Evolutionary conservation across 1,140 invertebrate species (phyloP), one percentile per base, ranked within the genome.

Genomic region (Orchesella cincta): DNA sequence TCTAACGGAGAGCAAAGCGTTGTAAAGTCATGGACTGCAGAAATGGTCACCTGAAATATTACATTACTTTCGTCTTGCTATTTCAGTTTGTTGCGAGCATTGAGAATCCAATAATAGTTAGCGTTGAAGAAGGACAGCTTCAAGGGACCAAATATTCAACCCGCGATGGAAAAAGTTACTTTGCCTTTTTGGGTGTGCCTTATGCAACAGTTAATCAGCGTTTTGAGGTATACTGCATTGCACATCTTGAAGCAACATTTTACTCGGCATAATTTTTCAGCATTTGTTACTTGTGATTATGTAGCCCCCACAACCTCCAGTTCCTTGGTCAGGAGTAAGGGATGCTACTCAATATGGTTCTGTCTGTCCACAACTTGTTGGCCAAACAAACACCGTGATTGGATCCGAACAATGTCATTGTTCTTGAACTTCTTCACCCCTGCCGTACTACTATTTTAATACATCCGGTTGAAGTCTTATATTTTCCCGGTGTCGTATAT

Each of bases 211-310:
- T 73, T 26, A 12, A 3, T 36, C 8, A 12, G 18, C 33, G 71
- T 8, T 73, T 73, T 28, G 71, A 73, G 71, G 71, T 73, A 51
- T 3, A 64, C 39, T 46, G 8, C 39, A 46, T 46, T 46, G 8
- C 20, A 12, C 20, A 46, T 8, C 20, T 12, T 8, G 62, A 73
- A 39, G 8, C 71, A 73, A 46, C 16, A 36, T 28, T 23, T 46
- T 39, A 39, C 20, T 51, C 18, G 23, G 67, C 29, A 29, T 14
- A 8, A 28, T 71, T 2, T 34, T 71, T 71, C 23, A 71, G 3
- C 23, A 20, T 34, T 71, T 29, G 23, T 12, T 14, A 64, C 23
- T 71, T 31, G 18, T 34, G 12, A 71, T 34, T 23, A 8, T n/a
- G n/a, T 28, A 73, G 71, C 14, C 34, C 1, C 20, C 71, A 26